A percentile compares a stretch with the other conserved stretches of the same genome.
Conservation (phyloP, 2,888 invertebrate species). For the Craniophora ligustri region DNA sequence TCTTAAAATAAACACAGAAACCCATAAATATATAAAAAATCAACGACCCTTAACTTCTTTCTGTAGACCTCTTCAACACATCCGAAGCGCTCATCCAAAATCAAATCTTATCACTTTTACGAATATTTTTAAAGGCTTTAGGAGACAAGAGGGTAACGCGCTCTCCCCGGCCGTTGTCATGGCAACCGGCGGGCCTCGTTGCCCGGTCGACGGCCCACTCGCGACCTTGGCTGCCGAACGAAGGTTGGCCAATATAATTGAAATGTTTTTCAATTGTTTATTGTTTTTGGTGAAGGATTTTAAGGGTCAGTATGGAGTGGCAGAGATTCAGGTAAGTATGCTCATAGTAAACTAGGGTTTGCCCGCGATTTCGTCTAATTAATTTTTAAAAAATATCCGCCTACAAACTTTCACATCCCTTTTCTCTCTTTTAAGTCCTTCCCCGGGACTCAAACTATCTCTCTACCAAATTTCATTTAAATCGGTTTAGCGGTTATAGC, state of each 20-base stretch:
- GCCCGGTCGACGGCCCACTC: slow-evolving; percentile 46
- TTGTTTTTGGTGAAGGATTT: slow-evolving; percentile 9
- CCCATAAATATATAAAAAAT: background rate
- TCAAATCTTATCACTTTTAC: slow-evolving; percentile 42
- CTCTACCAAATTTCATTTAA: no score
- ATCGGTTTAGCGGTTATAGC: no score
- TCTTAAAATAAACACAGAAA: background rate
- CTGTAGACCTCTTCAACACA: background rate
- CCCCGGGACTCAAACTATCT: no score
- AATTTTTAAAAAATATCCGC: no score
- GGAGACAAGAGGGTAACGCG: slow-evolving; percentile 42
- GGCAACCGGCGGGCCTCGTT: slow-evolving; percentile 38
- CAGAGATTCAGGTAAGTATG: no score
- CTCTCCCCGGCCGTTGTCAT: slow-evolving; percentile 52
- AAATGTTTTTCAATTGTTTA: slow-evolving; percentile 47
- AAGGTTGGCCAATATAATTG: slow-evolving; percentile 49
- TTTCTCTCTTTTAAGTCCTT: no score
- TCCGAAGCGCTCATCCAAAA: slow-evolving; percentile 3
- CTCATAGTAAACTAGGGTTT: no score
- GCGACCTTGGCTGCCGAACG: slow-evolving; percentile 36
- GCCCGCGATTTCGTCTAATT: no score
- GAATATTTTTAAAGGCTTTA: slow-evolving; percentile 36
- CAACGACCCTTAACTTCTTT: background rate
- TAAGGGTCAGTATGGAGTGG: background rate
- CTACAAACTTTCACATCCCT: no score